A percentile compares a stretch with the other conserved stretches of the same genome.
Evolutionary conservation across 2,113 vertebrate genomes (phyloP).

Genomic region (Cinclus mexicanus): DNA sequence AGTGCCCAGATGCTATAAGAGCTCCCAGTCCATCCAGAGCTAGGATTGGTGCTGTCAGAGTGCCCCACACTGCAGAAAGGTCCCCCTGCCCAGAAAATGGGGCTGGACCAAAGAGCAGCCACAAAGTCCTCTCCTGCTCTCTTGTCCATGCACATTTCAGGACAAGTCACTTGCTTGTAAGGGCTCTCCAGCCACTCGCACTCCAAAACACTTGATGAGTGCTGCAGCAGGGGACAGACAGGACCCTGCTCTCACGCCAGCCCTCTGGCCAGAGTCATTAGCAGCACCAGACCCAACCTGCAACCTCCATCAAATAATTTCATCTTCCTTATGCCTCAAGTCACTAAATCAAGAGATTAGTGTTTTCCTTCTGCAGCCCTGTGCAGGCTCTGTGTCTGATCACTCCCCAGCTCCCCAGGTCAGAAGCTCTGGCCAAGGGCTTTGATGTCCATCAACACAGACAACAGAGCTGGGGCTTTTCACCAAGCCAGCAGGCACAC

Average conservation of each 20-base stretch:
- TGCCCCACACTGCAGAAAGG: neutral
- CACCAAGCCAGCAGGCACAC: neutral
- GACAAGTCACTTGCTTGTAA: neutral
- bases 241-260: fast-evolving
- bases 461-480: neutral
- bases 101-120: neutral
- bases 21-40: neutral
- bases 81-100: neutral
- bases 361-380: neutral
- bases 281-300: neutral
- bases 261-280: neutral
- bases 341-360: neutral
- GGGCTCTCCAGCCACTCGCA: neutral
- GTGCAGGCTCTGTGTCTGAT: fast-evolving
- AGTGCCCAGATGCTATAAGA: neutral
- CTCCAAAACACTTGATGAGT: fast-evolving
- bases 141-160: neutral
- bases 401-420: neutral
- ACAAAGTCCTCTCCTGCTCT: neutral
- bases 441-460: neutral
- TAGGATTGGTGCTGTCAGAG: neutral
- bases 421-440: neutral
- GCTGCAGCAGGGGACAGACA: neutral
- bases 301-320: neutral
- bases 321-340: neutral